Conservation (phyloP, 2,797 vertebrate genomes). For the Vireo griseus region DNA sequence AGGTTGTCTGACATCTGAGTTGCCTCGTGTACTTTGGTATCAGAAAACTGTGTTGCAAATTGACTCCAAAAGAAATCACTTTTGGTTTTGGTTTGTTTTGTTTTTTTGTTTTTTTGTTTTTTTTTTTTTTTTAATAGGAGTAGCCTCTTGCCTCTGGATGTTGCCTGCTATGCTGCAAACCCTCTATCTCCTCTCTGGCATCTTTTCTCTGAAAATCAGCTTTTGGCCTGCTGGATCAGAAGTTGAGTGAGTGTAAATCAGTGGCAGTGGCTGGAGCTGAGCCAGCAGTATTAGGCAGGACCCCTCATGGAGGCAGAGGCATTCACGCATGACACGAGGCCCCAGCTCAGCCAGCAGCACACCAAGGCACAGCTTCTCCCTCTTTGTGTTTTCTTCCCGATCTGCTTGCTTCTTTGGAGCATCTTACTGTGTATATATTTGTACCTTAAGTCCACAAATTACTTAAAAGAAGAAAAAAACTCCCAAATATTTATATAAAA, state of each 20-base stretch:
- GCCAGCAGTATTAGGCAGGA: neutral
- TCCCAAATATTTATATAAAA: neutral
- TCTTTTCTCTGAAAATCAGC: neutral
- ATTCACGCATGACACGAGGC: neutral
- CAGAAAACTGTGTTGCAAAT: neutral
- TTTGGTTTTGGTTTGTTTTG: neutral
- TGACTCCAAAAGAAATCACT: neutral
- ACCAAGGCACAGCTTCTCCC: neutral
- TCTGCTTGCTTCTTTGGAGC: fast-evolving
- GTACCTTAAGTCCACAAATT: neutral
- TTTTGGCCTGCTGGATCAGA: neutral
- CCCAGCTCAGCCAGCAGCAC: neutral
- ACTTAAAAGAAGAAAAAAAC: neutral
- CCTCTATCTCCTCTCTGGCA: neutral
- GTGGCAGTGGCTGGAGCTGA: neutral
- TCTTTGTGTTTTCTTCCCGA: neutral
- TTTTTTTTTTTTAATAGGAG: neutral
- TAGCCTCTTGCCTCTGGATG: neutral
- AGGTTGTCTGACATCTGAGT: neutral
- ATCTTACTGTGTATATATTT: neutral
- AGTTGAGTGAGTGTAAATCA: neutral
- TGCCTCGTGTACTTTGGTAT: neutral
- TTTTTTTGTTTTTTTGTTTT: neutral
- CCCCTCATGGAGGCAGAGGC: fast-evolving
- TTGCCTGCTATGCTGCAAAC: neutral